Evolutionary conservation across 2,797 vertebrate species (phyloP).

Genomic region (Danio albolineatus): DNA sequence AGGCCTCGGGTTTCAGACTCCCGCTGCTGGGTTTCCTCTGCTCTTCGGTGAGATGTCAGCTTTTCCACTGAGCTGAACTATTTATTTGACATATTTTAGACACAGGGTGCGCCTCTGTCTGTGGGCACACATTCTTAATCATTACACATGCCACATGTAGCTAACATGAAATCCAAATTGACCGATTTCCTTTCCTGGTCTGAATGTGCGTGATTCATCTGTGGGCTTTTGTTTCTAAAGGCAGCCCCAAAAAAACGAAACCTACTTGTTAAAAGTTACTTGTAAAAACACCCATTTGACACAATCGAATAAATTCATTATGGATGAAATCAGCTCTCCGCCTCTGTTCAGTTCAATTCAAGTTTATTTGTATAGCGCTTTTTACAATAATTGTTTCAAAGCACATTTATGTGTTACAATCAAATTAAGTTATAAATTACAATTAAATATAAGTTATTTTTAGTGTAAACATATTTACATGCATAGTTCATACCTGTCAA

Average conservation of each 20-base stretch:
- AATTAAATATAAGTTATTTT: too few relatives aligned
- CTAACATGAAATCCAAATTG: not conserved
- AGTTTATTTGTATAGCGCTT: too few relatives aligned
- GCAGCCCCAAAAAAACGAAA: too few relatives aligned
- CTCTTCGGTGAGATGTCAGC: not conserved
- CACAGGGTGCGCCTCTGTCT: conserved; percentile 8
- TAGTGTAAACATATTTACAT: too few relatives aligned
- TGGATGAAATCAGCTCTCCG: not conserved
- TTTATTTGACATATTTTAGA: conserved; percentile 33
- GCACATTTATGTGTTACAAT: too few relatives aligned
- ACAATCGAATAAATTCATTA: not conserved
- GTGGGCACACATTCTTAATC: not conserved
- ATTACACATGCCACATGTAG: not conserved
- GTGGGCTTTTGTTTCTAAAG: not conserved
- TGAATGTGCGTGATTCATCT: not conserved
- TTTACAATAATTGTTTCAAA: too few relatives aligned
- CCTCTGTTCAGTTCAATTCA: too few relatives aligned
- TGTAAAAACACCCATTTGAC: not conserved
- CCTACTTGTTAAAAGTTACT: not conserved
- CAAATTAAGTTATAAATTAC: too few relatives aligned
- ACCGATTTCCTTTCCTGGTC: not conserved
- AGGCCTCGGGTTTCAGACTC: conserved; percentile 15
- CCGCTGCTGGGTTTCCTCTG: conserved; percentile 15
- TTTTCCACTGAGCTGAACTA: conserved; percentile 10
- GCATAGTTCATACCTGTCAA: too few relatives aligned